Base-by-base conservation (phyloP, 2,797 vertebrate genomes). In the Hyperoplus lanceolatus region DNA sequence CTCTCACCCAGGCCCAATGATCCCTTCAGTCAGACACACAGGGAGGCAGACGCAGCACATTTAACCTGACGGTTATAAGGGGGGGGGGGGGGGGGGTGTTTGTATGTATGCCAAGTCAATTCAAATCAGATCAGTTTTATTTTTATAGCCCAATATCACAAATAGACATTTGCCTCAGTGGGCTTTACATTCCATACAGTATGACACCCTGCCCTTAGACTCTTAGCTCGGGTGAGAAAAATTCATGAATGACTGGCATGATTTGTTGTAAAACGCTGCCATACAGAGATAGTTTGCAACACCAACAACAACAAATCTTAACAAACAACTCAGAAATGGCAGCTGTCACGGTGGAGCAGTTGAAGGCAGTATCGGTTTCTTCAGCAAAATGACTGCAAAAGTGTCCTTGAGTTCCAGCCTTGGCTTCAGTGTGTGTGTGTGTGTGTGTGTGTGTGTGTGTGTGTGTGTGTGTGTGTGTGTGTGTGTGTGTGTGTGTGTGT, bases 21-120 rank as follows among this genome's bases (percentile, higher is more conserved):
- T 90, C 80, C 84, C 6, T 45, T 92, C 89, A 79, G 72, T 90
- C 88, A 90, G 66, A 54, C 64, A 55, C 82, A 56, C 64, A 18
- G 62, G 57, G 74, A 64, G 81, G 42, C 42, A 45, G 50, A 39
- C 13, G 5, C 39, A 41, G 74, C 77, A 73, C 72, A 71, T 61
- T 67, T 46, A 55, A 62, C 87, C 82, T 82, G 73, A 67, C 79
- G 84, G 84, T 80, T 80, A 36, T 49, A 74, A 18, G 76, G 43
- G 57, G 15, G 36, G 42, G 65, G 69, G 54, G 48, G 51, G 67
- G 66, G 68, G 71, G 67, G 72, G 41, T 1, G 18, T 29, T 29
- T 29, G 3, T 5, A 6, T 2, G 21, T 15, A 2, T 1, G 12
- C 1, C 64, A 4, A 11, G 54, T 38, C 8, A 29, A 29, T 29